Evolutionary conservation across 37 sponge, comb jelly and placozoan genomes (phyloP).

Genomic region (Axinella damicornis): DNA sequence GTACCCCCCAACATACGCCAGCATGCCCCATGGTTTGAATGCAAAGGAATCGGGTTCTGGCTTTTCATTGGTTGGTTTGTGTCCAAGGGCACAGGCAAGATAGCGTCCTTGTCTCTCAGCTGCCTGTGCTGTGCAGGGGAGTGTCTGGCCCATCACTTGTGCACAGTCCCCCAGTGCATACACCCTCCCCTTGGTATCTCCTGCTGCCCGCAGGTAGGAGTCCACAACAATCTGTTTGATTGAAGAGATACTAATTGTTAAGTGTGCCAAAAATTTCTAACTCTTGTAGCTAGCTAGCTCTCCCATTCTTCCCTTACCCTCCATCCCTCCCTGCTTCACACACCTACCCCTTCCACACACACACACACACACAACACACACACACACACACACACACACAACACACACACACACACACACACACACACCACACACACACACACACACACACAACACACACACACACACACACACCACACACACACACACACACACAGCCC

Average conservation of each 20-base stretch:
- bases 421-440: too few species aligned
- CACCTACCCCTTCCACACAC: too few species aligned
- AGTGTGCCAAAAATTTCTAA: background rate
- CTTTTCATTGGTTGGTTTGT: background rate
- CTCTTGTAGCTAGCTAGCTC: background rate
- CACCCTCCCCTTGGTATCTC: slow-evolving; percentile 46
- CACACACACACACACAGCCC: background rate
- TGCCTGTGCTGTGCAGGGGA: slow-evolving; percentile 86
- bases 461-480: too few species aligned
- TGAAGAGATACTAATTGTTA: background rate
- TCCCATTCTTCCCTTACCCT: background rate
- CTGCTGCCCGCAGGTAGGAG: slow-evolving; percentile 31
- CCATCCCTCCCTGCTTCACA: too few species aligned
- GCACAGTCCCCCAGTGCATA: slow-evolving; percentile 94
- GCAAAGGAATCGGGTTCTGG: slow-evolving; percentile 50
- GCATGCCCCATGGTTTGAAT: slow-evolving; percentile 83
- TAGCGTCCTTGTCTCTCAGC: slow-evolving; percentile 89
- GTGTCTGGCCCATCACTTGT: slow-evolving; percentile 19
- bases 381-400: too few species aligned
- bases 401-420: too few species aligned
- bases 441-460: too few species aligned
- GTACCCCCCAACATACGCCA: slow-evolving; percentile 91
- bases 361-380: too few species aligned
- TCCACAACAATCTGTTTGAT: slow-evolving; percentile 78
- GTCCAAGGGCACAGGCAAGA: slow-evolving; percentile 70